Percentiles rank a stretch among this genome's conserved stretches.
These are phyloP conservation scores for Carollia perspicillata DNA, from an alignment of 2,113 vertebrate genomes.

Conservation along the genomic window DNA sequence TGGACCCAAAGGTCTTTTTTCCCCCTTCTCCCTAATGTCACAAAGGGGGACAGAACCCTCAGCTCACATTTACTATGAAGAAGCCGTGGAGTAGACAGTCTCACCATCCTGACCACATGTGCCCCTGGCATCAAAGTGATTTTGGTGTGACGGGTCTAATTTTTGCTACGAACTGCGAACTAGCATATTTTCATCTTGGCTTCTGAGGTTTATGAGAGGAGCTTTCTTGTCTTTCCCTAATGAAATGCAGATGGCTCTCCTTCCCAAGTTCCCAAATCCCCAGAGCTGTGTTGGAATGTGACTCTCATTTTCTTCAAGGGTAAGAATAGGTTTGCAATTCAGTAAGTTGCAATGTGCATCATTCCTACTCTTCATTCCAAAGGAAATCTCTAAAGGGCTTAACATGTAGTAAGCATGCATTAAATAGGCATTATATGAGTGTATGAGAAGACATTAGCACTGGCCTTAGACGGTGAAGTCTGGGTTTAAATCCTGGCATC, in stretches of 20 bases:
- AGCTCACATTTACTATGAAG: neutral
- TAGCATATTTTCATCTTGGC: slow-evolving; percentile 63
- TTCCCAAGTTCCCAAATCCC: neutral
- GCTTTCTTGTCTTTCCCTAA: slow-evolving; percentile 55
- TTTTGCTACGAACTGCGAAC: slow-evolving; percentile 52
- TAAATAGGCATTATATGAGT: neutral
- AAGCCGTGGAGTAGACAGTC: slow-evolving; percentile 55
- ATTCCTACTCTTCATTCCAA: neutral
- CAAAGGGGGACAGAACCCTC: neutral
- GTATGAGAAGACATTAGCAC: neutral
- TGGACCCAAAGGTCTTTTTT: neutral
- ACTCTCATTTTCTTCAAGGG: slow-evolving; percentile 25
- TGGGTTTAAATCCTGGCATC: neutral
- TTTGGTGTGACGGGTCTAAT: slow-evolving; percentile 2
- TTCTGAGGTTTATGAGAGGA: slow-evolving; percentile 38
- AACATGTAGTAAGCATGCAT: neutral
- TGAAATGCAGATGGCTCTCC: slow-evolving; percentile 49
- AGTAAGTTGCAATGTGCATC: neutral
- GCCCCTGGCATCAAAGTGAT: slow-evolving; percentile 7
- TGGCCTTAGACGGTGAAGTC: neutral
- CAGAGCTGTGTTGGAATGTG: neutral
- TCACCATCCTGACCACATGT: slow-evolving; percentile 46
- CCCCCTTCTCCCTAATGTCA: neutral
- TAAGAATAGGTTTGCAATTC: slow-evolving; percentile 1
- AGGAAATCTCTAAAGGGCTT: neutral